Percentiles rank a stretch among this genome's conserved stretches.
These are phyloP conservation scores for Beris morrisii DNA, from an alignment of 2,888 invertebrate genomes.

Conservation along the genomic window DNA sequence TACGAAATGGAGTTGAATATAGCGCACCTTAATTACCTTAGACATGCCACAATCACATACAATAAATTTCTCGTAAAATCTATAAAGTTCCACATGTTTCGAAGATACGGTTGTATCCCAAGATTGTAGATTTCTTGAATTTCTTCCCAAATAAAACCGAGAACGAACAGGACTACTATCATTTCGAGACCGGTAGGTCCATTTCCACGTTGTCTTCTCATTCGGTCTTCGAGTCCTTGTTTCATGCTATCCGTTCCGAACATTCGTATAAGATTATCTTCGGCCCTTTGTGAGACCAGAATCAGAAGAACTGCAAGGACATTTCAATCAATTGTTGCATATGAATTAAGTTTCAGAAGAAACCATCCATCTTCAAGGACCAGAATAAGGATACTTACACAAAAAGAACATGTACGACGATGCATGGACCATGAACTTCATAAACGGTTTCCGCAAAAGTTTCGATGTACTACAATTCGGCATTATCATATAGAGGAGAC, in stretches of 20 bases:
- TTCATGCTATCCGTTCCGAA: constrained; percentile 74
- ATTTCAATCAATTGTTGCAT: too few species aligned
- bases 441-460: constrained; percentile 90
- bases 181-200: constrained; percentile 82
- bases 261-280: constrained; percentile 71
- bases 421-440: constrained; percentile 95
- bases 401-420: constrained; percentile 93
- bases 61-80: constrained; percentile 90
- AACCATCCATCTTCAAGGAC: too few species aligned
- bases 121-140: constrained; percentile 86
- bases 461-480: constrained; percentile 80
- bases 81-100: constrained; percentile 96
- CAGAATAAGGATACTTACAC: constrained; percentile 64
- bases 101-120: constrained; percentile 82
- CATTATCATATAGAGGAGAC: constrained; percentile 79
- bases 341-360: too few species aligned
- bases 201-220: constrained; percentile 77
- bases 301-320: constrained; percentile 77
- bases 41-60: constrained; percentile 72
- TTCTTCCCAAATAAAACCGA: constrained; percentile 91
- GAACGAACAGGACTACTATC: constrained; percentile 79
- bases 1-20: neutral
- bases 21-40: constrained; percentile 55
- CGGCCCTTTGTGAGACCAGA: constrained; percentile 88
- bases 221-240: constrained; percentile 63